Conservation (phyloP, 2,113 vertebrate genomes). For the Acrocephalus arundinaceus region DNA sequence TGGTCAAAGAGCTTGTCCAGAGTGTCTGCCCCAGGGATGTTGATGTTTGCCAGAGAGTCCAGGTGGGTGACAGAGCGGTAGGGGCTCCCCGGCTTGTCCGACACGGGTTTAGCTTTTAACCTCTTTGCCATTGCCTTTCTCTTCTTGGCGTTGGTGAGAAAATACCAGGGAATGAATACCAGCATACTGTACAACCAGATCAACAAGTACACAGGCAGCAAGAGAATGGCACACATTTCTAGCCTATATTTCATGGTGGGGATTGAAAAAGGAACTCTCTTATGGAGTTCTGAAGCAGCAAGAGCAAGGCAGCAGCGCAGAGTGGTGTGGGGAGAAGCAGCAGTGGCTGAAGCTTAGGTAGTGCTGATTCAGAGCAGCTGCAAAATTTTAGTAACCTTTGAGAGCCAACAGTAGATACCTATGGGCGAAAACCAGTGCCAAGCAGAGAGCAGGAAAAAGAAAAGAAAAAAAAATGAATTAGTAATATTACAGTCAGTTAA, state of each 20-base stretch:
- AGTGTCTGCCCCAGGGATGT: slow-evolving; percentile 89
- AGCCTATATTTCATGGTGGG: slow-evolving; percentile 82
- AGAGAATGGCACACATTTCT: slow-evolving; percentile 80
- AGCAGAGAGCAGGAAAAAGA: slow-evolving; percentile 72
- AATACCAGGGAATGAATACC: slow-evolving; percentile 97
- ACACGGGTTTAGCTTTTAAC: slow-evolving; percentile 86
- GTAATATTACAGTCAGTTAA: slow-evolving; percentile 59
- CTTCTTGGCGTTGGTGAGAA: slow-evolving; percentile 87
- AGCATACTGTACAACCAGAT: slow-evolving; percentile 92
- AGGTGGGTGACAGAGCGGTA: slow-evolving; percentile 89
- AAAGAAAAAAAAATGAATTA: slow-evolving; percentile 66
- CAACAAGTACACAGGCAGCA: slow-evolving; percentile 89
- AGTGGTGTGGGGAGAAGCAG: slow-evolving; percentile 54
- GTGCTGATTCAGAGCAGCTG: slow-evolving; percentile 62
- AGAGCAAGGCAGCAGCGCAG: slow-evolving; percentile 66
- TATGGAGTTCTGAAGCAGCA: slow-evolving; percentile 66
- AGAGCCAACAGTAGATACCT: slow-evolving; percentile 72
- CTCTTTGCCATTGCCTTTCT: slow-evolving; percentile 85
- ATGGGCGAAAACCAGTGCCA: slow-evolving; percentile 69
- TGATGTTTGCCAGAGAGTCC: slow-evolving; percentile 84
- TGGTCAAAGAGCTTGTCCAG: slow-evolving; percentile 92
- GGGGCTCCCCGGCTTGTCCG: slow-evolving; percentile 84
- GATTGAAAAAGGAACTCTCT: not conserved
- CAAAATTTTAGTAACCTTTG: slow-evolving; percentile 78
- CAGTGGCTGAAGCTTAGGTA: slow-evolving; percentile 33